These are phyloP conservation scores for Plecturocebus donacophilus DNA, from an alignment of 2,113 vertebrate genomes.

Conservation along the genomic window DNA sequence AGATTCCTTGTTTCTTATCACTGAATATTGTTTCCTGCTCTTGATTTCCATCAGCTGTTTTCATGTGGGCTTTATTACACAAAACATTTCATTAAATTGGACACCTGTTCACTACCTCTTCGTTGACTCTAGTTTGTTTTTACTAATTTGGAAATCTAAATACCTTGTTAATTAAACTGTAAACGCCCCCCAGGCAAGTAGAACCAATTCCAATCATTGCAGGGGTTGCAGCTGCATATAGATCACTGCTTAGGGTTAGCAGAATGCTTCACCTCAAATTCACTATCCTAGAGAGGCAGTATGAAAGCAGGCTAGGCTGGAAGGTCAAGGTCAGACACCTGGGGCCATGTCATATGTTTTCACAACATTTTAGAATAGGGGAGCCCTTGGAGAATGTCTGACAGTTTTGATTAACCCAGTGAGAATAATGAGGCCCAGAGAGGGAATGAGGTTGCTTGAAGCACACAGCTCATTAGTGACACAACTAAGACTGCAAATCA, in stretches of 20 bases:
- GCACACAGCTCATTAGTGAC: background rate
- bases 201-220: background rate
- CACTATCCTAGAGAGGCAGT: background rate
- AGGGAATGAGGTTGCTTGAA: background rate
- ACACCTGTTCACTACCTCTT: background rate
- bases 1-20: background rate
- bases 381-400: background rate
- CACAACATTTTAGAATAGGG: background rate
- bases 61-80: background rate
- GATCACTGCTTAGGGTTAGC: background rate
- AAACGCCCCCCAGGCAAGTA: background rate
- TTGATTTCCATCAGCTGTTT: background rate
- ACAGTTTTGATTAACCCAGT: background rate
- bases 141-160: conserved; percentile 20
- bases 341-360: background rate
- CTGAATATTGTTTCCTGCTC: background rate
- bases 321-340: background rate
- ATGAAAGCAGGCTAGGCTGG: background rate
- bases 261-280: background rate
- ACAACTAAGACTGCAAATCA: background rate
- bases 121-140: background rate
- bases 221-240: background rate
- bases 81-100: background rate
- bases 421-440: background rate
- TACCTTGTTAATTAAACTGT: conserved; percentile 8